These are phyloP conservation scores for Clavelina lepadiformis DNA, from an alignment of 23 tunicate genomes.

Conservation along the genomic window DNA sequence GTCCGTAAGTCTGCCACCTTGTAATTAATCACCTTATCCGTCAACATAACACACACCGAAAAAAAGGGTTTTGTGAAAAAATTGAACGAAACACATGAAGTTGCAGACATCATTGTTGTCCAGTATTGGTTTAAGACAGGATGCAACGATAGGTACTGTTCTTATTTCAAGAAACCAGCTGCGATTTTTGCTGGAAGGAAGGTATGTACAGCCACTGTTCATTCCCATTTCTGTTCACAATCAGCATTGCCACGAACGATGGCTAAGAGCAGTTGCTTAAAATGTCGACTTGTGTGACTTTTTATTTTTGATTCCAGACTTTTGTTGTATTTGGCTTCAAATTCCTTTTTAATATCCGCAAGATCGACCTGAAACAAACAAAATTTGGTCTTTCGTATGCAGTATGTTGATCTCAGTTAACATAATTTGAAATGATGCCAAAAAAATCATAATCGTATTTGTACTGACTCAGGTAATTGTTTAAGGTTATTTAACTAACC, in stretches of 20 bases:
- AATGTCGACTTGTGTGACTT: conserved; percentile 46
- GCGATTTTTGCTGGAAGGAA: background rate
- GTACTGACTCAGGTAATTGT: background rate
- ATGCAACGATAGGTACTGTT: too few species aligned
- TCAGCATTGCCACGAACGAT: conserved; percentile 46
- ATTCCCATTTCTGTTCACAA: too few species aligned
- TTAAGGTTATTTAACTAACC: conserved; percentile 25
- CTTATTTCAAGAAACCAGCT: too few species aligned
- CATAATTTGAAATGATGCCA: background rate
- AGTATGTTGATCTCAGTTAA: background rate
- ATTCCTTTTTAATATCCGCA: conserved; percentile 34
- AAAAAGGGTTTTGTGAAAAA: too few species aligned
- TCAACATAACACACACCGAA: too few species aligned
- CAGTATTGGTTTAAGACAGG: too few species aligned
- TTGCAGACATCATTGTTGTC: too few species aligned
- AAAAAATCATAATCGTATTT: background rate
- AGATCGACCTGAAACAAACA: conserved; percentile 45
- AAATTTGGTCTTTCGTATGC: too few species aligned
- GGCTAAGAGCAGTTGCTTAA: conserved; percentile 46
- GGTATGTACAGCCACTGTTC: too few species aligned
- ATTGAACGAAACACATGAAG: too few species aligned
- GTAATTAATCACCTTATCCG: too few species aligned
- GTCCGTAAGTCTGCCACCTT: too few species aligned
- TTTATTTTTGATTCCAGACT: conserved; percentile 50
- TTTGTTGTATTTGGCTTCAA: conserved; percentile 36